Conservation (phyloP, 2,113 vertebrate species). For the Trichechus manatus region DNA sequence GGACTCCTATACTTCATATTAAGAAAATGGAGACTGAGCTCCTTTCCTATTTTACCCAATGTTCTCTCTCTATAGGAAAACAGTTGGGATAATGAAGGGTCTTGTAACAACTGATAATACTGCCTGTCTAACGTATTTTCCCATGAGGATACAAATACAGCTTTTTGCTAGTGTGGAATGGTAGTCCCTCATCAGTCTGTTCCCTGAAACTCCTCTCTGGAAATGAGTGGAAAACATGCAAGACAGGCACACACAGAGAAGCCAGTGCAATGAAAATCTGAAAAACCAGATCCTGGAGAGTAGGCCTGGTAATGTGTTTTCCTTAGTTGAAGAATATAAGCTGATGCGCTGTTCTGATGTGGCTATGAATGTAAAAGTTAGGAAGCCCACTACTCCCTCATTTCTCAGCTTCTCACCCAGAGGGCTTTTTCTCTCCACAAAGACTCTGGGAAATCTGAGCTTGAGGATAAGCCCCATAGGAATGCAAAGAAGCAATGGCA, state of each 20-base stretch:
- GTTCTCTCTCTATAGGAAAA: background rate
- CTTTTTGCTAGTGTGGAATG: background rate
- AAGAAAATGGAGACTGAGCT: background rate
- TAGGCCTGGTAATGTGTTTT: background rate
- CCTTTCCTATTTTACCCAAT: background rate
- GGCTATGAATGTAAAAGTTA: background rate
- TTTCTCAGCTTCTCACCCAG: background rate
- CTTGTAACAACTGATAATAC: background rate
- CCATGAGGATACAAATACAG: background rate
- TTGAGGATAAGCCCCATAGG: background rate
- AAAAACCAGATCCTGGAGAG: background rate
- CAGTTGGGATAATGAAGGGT: fast-evolving
- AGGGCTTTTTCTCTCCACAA: background rate
- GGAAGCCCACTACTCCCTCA: background rate
- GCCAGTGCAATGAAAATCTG: background rate
- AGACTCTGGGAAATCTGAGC: background rate
- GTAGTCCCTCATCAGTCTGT: background rate
- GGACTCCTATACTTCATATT: background rate
- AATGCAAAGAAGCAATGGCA: background rate
- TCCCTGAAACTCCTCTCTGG: background rate
- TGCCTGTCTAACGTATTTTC: background rate
- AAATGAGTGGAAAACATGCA: background rate
- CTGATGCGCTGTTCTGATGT: background rate
- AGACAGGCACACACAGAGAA: background rate
- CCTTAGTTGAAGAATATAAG: background rate